Evolutionary conservation across 1,140 invertebrate species (phyloP).

Genomic region (Hirudo medicinalis): DNA sequence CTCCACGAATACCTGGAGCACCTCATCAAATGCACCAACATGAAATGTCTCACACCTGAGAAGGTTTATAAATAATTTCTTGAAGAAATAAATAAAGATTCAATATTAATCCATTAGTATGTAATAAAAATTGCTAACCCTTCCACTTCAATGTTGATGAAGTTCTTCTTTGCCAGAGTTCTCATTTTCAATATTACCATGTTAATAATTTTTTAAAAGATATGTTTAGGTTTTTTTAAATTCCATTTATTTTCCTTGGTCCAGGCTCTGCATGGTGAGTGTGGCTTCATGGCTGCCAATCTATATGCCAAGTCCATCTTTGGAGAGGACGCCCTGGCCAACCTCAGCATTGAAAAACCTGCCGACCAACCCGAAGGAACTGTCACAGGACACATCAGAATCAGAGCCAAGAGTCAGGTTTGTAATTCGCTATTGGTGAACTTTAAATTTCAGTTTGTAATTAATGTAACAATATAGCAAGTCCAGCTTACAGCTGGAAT

Average conservation of each 20-base stretch:
- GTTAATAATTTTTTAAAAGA: no score
- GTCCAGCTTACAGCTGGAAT: no score
- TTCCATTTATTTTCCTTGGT: constrained; percentile 21
- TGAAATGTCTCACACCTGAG: constrained; percentile 91
- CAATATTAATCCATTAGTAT: neutral
- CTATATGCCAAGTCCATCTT: constrained; percentile 98
- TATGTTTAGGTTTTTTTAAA: neutral
- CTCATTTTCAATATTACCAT: no score
- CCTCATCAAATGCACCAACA: constrained; percentile 86
- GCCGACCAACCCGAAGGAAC: constrained; percentile 69
- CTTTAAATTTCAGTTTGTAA: neutral
- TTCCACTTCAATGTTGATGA: no score
- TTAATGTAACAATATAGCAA: no score
- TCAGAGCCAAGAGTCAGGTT: constrained; percentile 92
- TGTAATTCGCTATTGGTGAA: neutral
- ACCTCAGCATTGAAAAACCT: constrained; percentile 92
- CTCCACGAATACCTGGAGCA: constrained; percentile 83
- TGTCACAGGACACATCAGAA: constrained; percentile 89
- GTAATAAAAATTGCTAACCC: no score
- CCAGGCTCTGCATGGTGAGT: constrained; percentile 79
- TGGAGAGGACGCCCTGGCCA: constrained; percentile 94
- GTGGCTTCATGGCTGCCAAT: constrained; percentile 97
- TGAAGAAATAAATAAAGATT: neutral
- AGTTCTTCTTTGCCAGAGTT: no score
- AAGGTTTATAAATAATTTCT: constrained; percentile 17